Percentiles rank a stretch among this genome's conserved stretches.
phyloP scores from a whole-genome alignment of 1,140 invertebrate species.

The Reticulitermes speratus region DNA sequence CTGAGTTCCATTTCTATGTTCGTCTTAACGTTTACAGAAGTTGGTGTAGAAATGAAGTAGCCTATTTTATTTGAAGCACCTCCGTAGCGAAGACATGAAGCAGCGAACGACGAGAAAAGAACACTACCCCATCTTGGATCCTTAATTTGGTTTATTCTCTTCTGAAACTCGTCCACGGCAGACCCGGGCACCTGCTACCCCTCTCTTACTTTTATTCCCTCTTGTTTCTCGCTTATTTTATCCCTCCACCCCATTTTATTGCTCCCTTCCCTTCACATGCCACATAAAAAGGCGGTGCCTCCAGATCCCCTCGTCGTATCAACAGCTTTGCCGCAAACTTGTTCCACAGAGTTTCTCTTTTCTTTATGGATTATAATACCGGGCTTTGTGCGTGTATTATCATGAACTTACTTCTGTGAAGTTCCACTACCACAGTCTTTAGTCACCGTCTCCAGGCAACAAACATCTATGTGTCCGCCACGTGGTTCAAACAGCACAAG shows the following conservation, averaged over 20 bases:
- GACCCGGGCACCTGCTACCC: conserved; percentile 4
- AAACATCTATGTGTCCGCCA: too few species aligned
- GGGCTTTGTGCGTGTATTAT: neutral
- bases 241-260: neutral
- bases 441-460: too few species aligned
- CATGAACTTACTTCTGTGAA: neutral
- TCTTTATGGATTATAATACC: conserved; percentile 17
- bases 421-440: too few species aligned
- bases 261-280: neutral
- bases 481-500: too few species aligned
- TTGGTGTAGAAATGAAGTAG: too few species aligned
- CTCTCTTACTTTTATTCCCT: conserved; percentile 16
- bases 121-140: neutral
- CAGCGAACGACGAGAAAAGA: neutral
- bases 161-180: neutral
- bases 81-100: neutral
- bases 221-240: neutral
- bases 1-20: too few species aligned
- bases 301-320: neutral
- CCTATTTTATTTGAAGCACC: neutral
- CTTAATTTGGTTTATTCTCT: neutral
- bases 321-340: conserved; percentile 1
- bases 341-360: conserved; percentile 2
- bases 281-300: conserved; percentile 8
- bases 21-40: too few species aligned